Evolutionary conservation across 2,888 invertebrate genomes (phyloP).

Genomic region (Cerastis rubricosa): DNA sequence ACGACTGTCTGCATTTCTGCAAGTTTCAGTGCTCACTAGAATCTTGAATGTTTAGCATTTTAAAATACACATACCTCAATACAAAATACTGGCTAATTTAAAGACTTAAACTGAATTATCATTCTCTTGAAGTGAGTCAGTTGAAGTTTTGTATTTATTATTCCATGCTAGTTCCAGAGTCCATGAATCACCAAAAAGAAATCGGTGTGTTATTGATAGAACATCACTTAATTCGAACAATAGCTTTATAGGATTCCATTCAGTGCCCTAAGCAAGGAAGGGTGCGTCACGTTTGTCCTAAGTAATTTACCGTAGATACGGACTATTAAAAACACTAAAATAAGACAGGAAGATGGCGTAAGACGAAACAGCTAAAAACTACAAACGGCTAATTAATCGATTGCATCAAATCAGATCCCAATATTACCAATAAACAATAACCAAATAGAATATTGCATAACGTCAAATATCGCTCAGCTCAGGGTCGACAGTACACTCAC

Average conservation of each 20-base stretch:
- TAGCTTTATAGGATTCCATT: background rate
- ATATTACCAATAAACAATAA: background rate
- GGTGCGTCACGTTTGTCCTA: background rate
- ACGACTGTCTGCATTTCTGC: slow-evolving; percentile 30
- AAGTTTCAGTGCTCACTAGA: slow-evolving; percentile 30
- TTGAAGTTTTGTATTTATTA: slow-evolving; percentile 5
- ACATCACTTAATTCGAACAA: background rate
- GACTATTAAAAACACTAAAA: background rate
- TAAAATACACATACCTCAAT: background rate
- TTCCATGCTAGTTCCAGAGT: slow-evolving; percentile 1
- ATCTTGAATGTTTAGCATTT: slow-evolving; percentile 10
- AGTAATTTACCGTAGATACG: background rate
- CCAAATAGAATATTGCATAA: slow-evolving; percentile 30
- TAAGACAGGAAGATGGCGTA: background rate
- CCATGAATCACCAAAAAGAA: slow-evolving; percentile 25
- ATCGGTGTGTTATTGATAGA: slow-evolving; percentile 28
- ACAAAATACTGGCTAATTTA: background rate
- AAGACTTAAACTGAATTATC: slow-evolving; percentile 2
- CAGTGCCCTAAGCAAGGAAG: background rate
- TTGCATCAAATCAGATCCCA: background rate
- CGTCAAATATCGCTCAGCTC: slow-evolving; percentile 42
- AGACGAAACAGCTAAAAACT: background rate
- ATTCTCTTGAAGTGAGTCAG: slow-evolving; percentile 2
- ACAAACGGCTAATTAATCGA: background rate
- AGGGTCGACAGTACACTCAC: slow-evolving; percentile 27